These are phyloP conservation scores for Pasiphila rectangulata DNA, from an alignment of 2,888 invertebrate species.

Conservation along the genomic window DNA sequence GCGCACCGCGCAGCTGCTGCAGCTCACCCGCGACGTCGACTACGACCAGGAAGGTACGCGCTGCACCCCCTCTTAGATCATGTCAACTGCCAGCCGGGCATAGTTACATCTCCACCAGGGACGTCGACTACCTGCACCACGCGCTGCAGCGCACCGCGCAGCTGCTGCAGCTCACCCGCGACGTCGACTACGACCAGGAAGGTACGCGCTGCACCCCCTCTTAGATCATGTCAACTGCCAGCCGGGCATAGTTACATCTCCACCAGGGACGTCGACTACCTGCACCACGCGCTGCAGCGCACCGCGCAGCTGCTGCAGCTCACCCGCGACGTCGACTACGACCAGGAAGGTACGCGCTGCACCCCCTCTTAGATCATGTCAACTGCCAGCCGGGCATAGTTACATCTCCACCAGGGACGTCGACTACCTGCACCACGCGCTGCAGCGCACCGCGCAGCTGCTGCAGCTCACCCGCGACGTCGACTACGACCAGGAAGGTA, in stretches of 20 bases:
- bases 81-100: background rate
- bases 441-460: conserved; percentile 86
- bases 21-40: conserved; percentile 93
- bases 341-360: conserved; percentile 84
- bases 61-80: background rate
- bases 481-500: conserved; percentile 98
- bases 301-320: conserved; percentile 86
- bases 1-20: conserved; percentile 87
- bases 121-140: conserved; percentile 55
- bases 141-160: conserved; percentile 86
- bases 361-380: background rate
- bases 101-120: background rate
- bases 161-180: conserved; percentile 90
- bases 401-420: conserved; percentile 94
- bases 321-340: conserved; percentile 96
- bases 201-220: background rate
- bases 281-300: conserved; percentile 76
- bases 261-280: background rate
- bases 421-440: conserved; percentile 85
- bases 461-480: conserved; percentile 93
- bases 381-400: background rate
- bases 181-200: conserved; percentile 95
- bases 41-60: background rate
- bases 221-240: background rate
- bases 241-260: background rate